A percentile compares a stretch with the other conserved stretches of the same genome.
These are phyloP conservation scores for Epinephelus lanceolatus DNA, from an alignment of 2,113 vertebrate genomes.

Conservation along the genomic window DNA sequence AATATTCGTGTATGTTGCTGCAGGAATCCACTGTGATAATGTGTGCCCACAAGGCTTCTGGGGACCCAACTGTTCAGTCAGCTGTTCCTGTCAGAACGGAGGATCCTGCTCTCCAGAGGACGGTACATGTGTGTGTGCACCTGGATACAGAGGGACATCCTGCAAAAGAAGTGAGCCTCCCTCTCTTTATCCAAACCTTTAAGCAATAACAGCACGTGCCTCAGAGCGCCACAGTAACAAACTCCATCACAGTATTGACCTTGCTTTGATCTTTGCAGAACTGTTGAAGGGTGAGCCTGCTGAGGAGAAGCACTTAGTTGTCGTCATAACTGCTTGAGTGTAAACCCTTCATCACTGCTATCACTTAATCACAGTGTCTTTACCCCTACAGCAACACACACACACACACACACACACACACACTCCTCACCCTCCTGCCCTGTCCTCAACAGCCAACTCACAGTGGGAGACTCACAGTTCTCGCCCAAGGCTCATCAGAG, in stretches of 20 bases:
- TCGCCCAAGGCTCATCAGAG: slow-evolving; percentile 78
- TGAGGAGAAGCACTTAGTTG: slow-evolving; percentile 68
- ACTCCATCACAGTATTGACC: slow-evolving; percentile 60
- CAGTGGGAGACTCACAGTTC: slow-evolving; percentile 66
- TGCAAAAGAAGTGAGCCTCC: slow-evolving; percentile 95
- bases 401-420: slow-evolving; percentile 4
- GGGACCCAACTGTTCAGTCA: slow-evolving; percentile 97
- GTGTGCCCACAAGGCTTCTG: slow-evolving; percentile 92
- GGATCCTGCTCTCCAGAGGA: slow-evolving; percentile 97
- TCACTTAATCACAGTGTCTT: slow-evolving; percentile 80
- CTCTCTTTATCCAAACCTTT: slow-evolving; percentile 21
- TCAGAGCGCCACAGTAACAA: slow-evolving; percentile 15
- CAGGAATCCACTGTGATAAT: slow-evolving; percentile 96
- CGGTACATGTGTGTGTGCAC: slow-evolving; percentile 94
- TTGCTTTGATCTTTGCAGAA: slow-evolving; percentile 71
- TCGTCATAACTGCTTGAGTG: slow-evolving; percentile 67
- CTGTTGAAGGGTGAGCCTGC: slow-evolving; percentile 55
- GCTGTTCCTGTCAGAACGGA: slow-evolving; percentile 96
- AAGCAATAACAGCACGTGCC: neutral
- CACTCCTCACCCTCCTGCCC: slow-evolving; percentile 39
- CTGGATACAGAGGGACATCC: slow-evolving; percentile 93
- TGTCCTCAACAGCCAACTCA: slow-evolving; percentile 61
- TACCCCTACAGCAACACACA: slow-evolving; percentile 42
- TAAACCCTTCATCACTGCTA: slow-evolving; percentile 79
- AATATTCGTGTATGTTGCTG: slow-evolving; percentile 63